Conservation (phyloP, 2,888 invertebrate genomes). For the Dryocosmus kuriphilus region DNA sequence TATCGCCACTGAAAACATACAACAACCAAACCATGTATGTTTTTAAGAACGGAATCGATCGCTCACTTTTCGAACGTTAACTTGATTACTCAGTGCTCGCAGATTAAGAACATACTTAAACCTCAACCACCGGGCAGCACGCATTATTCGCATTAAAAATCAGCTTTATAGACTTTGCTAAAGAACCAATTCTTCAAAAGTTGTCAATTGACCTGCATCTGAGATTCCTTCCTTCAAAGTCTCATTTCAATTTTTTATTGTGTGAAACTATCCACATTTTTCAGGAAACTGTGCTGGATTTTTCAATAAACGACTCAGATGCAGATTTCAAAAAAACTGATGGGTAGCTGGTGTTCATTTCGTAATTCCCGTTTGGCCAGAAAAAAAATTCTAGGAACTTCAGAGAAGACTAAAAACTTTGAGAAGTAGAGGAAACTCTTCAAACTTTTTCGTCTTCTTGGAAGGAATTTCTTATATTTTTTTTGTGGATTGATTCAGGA, state of each 20-base stretch:
- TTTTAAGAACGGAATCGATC: slow-evolving; percentile 54
- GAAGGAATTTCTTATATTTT: not conserved
- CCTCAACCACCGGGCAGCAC: slow-evolving; percentile 74
- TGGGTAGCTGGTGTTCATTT: not conserved
- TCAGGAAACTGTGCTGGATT: not conserved
- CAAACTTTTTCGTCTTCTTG: not conserved
- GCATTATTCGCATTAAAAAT: slow-evolving; percentile 69
- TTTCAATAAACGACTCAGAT: not conserved
- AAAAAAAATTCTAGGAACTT: slow-evolving; percentile 2
- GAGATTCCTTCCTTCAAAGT: slow-evolving; percentile 30
- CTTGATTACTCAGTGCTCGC: slow-evolving; percentile 39
- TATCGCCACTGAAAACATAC: slow-evolving; percentile 95
- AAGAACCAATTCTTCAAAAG: slow-evolving; percentile 16
- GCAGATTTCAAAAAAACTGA: slow-evolving; percentile 6
- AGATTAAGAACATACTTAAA: slow-evolving; percentile 49
- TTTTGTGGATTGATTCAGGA: slow-evolving; percentile 25
- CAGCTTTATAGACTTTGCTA: slow-evolving; percentile 21
- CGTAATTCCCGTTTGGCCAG: not conserved
- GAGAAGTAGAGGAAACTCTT: not conserved
- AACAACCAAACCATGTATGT: slow-evolving; percentile 80
- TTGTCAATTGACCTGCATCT: slow-evolving; percentile 9
- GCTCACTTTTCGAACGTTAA: slow-evolving; percentile 30
- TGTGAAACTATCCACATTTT: not conserved
- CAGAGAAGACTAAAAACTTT: not conserved
- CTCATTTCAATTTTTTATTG: not conserved